Conservation (phyloP, 2,797 vertebrate species). For the Lithobates pipiens region DNA sequence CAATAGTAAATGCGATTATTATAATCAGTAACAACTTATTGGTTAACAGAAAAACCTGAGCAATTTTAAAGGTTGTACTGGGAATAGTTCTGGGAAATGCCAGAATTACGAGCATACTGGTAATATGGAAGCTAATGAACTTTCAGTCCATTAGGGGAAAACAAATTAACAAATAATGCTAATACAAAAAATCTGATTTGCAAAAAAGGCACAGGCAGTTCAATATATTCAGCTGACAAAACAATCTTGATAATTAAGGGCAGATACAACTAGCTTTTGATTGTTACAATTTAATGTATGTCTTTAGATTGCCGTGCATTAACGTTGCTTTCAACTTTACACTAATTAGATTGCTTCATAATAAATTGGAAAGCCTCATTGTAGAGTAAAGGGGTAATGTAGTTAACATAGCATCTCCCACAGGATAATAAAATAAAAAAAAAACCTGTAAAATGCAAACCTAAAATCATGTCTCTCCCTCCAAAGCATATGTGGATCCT, state of each 20-base stretch:
- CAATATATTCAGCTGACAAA: conserved; percentile 52
- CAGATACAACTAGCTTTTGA: conserved; percentile 41
- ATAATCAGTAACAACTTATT: conserved; percentile 57
- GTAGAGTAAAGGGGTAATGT: conserved; percentile 27
- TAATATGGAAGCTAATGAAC: conserved; percentile 40
- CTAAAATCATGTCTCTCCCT: background rate
- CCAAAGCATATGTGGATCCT: background rate
- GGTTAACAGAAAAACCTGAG: conserved; percentile 57
- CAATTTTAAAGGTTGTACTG: conserved; percentile 53
- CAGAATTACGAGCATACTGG: conserved; percentile 56
- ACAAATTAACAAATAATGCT: conserved; percentile 55
- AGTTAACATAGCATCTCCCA: background rate
- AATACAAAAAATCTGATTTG: conserved; percentile 51
- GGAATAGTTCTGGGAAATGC: conserved; percentile 55
- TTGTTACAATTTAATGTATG: conserved; percentile 51
- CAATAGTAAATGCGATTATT: conserved; percentile 61
- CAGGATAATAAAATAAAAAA: background rate
- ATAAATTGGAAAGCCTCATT: background rate
- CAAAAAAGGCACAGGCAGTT: conserved; percentile 53
- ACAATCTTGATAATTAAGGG: conserved; percentile 57
- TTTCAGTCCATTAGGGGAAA: conserved; percentile 50
- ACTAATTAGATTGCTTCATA: conserved; percentile 40
- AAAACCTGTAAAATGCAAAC: background rate
- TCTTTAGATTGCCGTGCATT: conserved; percentile 31
- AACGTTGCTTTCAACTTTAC: conserved; percentile 33